Base-by-base conservation (phyloP, 2,797 vertebrate genomes). In the Enteromius trimaculatus region DNA sequence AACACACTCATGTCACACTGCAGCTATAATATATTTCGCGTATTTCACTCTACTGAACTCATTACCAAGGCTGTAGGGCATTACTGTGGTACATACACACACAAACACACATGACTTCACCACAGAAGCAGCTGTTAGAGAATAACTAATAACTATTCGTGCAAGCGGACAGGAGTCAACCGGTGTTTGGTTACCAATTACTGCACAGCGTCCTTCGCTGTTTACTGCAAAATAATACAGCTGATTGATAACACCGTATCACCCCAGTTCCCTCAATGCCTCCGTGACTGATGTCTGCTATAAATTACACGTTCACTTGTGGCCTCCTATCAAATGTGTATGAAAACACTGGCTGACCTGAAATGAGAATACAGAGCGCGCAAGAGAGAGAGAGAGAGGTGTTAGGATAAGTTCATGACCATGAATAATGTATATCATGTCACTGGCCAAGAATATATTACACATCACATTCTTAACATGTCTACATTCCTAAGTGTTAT, bases 381-480 rank as follows among this genome's bases (percentile, higher is more conserved):
- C 21, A 60, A 44, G 37, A 39, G 39, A 2, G 39, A 87, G 65
- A 86, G 16, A 82, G 89, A 21, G 66, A 44, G 47, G 76, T 55
- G 42, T n/a, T 16, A 64, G 26, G 31, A 81, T 39, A 49, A 81
- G 26, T 34, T 2, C 92, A 94, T 94, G 93, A 94, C 4, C 92
- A 94, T 94, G 93, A 94, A 94, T 94, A 94, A 94, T 94, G 92
- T 92, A 94, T 90, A 92, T 90, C 87, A 82, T 91, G 90, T 91
- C 92, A 89, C 91, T 90, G 93, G 94, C 94, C 92, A 94, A 92
- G 91, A 93, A 94, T 94, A 91, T 89, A 94, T 93, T 93, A 94
- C 93, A 92, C 93, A 82, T 84, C 75, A 80, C 91, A 92, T 90
- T 89, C 88, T 31, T 53, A 86, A 80, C 66, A 85, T 83, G 79